Conservation (phyloP, 2,113 vertebrate genomes). For the Carassius gibelio region DNA sequence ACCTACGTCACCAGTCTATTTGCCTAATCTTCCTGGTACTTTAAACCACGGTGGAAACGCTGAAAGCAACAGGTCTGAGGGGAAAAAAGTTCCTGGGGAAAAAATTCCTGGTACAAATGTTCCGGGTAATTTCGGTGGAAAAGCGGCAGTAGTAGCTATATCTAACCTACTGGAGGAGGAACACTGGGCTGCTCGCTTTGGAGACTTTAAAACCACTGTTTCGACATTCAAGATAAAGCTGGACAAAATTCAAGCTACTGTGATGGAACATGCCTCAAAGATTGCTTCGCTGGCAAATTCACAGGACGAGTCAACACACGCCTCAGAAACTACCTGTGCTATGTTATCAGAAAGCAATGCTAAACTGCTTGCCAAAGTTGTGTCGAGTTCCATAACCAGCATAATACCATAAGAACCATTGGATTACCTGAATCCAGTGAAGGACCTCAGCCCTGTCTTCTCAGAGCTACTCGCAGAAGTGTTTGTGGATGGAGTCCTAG, state of each 20-base stretch:
- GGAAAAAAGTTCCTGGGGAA: no score
- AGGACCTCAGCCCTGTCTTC: neutral
- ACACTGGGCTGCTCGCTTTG: neutral
- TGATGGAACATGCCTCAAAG: neutral
- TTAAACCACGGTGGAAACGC: no score
- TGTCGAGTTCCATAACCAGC: no score
- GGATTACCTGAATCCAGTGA: neutral
- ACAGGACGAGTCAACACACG: neutral
- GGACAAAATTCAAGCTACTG: neutral
- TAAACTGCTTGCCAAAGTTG: no score
- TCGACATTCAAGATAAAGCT: neutral
- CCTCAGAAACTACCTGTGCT: neutral
- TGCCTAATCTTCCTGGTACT: no score
- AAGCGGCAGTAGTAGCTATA: neutral
- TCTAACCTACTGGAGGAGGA: neutral
- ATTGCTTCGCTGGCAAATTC: neutral
- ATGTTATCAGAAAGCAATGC: no score
- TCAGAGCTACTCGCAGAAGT: neutral
- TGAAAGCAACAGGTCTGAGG: no score
- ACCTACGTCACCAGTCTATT: no score
- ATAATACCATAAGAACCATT: neutral
- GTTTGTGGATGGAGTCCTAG: neutral
- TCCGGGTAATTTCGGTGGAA: no score
- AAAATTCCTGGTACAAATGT: no score
- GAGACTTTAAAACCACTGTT: neutral